These are phyloP conservation scores for Babyrousa celebensis DNA, from an alignment of 2,797 vertebrate species.

Conservation along the genomic window DNA sequence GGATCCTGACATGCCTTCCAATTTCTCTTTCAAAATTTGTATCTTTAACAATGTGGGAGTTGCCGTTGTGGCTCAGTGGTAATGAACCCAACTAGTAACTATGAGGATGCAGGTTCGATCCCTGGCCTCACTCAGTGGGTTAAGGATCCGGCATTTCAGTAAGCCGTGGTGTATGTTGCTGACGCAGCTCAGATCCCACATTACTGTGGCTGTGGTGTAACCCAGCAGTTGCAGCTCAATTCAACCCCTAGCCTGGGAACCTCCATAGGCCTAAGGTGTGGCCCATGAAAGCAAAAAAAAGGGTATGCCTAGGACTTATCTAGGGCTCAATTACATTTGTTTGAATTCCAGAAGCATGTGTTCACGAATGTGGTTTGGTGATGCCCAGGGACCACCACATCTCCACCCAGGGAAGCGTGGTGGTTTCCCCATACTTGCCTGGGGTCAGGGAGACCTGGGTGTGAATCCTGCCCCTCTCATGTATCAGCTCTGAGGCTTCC, in stretches of 20 bases:
- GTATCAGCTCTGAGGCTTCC: neutral
- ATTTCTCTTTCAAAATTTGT: slow-evolving; percentile 17
- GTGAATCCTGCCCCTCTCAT: neutral
- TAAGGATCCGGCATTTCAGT: too few relatives aligned
- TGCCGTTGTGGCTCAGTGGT: too few relatives aligned
- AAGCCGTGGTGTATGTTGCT: too few relatives aligned
- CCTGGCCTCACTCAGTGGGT: too few relatives aligned
- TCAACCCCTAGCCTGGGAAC: too few relatives aligned
- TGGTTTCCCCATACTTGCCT: neutral
- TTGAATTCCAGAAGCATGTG: neutral
- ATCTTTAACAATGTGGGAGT: neutral
- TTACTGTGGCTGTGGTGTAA: too few relatives aligned
- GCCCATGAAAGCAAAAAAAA: too few relatives aligned
- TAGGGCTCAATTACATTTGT: neutral
- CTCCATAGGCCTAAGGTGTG: too few relatives aligned
- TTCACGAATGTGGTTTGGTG: neutral
- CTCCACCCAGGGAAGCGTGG: neutral
- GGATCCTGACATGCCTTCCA: neutral
- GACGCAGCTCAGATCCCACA: too few relatives aligned
- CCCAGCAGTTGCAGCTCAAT: too few relatives aligned
- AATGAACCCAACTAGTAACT: too few relatives aligned
- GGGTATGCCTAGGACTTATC: neutral
- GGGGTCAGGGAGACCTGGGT: neutral
- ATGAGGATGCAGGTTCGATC: too few relatives aligned
- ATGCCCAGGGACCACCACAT: neutral